Base-by-base conservation (phyloP, 2,888 invertebrate genomes). In the Cephus nigrinus region DNA sequence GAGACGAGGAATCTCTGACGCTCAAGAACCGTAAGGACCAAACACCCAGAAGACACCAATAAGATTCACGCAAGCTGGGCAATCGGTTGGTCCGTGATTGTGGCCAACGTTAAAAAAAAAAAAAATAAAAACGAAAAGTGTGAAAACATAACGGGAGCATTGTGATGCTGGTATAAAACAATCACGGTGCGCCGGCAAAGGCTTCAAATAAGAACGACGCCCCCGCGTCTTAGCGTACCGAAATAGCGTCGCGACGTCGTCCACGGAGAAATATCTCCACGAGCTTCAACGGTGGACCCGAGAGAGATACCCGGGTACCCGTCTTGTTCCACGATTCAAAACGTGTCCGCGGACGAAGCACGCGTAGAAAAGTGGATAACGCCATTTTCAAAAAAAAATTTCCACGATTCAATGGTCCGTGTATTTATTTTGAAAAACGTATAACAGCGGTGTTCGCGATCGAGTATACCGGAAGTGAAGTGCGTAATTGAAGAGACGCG, bases 231-330 rank as follows among this genome's bases (percentile, higher is more conserved):
- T 80, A 78, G 78, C 80, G 76, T 81, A 87, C 84, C 84, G 85
- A 90, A 90, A 90, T 90, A 90, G 89, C 87, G 85, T 80, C 85
- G 85, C 86, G 85, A 86, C 85, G 71, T 71, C 71, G 71, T 71
- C 71, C 71, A 55, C 55, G 23, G 23, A 73, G 40, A 73, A 36
- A 76, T 55, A 76, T 35, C 55, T 69, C 33, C 32, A 12, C 15
- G 12, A 31, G 15, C 11, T 35, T 55, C 11, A 23, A 40, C 15
- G 55, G 9, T 55, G 23, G 23, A 55, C 23, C 1, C 23, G 55
- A 23, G 55, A 23, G 55, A 23, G 9, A 23, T 23, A 55, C 31
- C 31, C 71, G 23, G 2, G 31, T 33, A 71, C 31, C 12, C 71
- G 31, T 31, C 71, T 71, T 15, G 23, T 23, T 5, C 12, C 12